Evolutionary conservation across 1,140 invertebrate genomes (phyloP), one percentile per base, ranked within the genome.

Genomic region (Cotesia vestalis): DNA sequence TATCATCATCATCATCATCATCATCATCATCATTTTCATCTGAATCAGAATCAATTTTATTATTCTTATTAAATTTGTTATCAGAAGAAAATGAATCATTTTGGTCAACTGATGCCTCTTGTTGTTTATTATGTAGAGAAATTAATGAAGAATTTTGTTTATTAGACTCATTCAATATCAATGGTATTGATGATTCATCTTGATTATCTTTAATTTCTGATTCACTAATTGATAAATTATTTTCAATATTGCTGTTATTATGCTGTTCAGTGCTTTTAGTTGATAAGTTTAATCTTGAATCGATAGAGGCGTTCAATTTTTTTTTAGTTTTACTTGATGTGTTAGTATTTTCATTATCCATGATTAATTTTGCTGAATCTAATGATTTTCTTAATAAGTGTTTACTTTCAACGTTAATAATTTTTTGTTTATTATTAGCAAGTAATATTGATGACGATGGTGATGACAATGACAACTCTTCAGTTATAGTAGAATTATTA

Each of bases 1-100:
- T 11, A 5, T 40, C 6, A 8, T 8, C 3, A 5, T 34, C 46
- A 12, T 69, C 57, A 3, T 55, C 55, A 52, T n/a, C 1, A 53
- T 69, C 74, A n/a, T 72, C 34, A 1, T 66, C 53, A 14, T 53
- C 35, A 11, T 66, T 46, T 12, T 8, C 4, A 12, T 75, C 64
- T 14, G 70, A 64, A 66, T 72, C 35, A 1, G 73, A 76, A 63
- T 69, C 66, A 11, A 36, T 6, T 14, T 64, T 20, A 57, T 71
- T 3, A 68, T n/a, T 8, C 9, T 73, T 12, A 72, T 77, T 72
- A 17, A 11, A 61, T 61, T 61, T 61, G 1, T 61, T 5, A n/a
- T 14, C n/a, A 12, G 53, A 20, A 11, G 9, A 20, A 61, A 61
- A 11, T 61, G 5, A 8, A 35, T 20, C 17, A 20, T 61, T 20